Evolutionary conservation across 1,140 invertebrate species (phyloP).

Genomic region (Diuraphis noxia): DNA sequence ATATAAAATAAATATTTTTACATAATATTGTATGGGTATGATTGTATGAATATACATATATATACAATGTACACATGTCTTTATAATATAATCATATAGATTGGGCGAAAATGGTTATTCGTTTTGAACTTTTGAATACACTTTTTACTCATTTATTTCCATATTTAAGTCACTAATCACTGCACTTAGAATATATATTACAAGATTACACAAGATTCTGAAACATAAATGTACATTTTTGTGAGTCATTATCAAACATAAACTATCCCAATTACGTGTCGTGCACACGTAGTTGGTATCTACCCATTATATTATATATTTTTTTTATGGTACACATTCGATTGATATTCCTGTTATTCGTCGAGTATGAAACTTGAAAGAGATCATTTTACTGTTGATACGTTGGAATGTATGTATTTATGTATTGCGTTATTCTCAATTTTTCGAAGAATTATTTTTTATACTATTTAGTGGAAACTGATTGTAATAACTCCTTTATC

Average conservation of each 20-base stretch:
- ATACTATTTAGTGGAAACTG: background rate
- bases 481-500: background rate
- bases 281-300: too few species aligned
- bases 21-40: too few species aligned
- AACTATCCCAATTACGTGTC: too few species aligned
- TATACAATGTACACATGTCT: too few species aligned
- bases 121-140: background rate
- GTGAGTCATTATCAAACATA: background rate
- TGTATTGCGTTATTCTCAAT: background rate
- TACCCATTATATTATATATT: too few species aligned
- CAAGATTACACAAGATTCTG: background rate
- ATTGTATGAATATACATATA: too few species aligned
- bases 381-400: background rate
- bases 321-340: too few species aligned
- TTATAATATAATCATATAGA: too few species aligned
- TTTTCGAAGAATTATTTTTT: background rate
- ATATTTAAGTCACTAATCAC: background rate
- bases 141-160: background rate
- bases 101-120: background rate
- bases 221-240: too few species aligned
- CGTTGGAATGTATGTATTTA: background rate
- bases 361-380: too few species aligned
- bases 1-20: too few species aligned
- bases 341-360: too few species aligned
- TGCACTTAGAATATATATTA: background rate